Percentiles rank a stretch among this genome's conserved stretches.
Conservation (phyloP, 2,888 invertebrate genomes). For the Schrankia costaestrigalis region DNA sequence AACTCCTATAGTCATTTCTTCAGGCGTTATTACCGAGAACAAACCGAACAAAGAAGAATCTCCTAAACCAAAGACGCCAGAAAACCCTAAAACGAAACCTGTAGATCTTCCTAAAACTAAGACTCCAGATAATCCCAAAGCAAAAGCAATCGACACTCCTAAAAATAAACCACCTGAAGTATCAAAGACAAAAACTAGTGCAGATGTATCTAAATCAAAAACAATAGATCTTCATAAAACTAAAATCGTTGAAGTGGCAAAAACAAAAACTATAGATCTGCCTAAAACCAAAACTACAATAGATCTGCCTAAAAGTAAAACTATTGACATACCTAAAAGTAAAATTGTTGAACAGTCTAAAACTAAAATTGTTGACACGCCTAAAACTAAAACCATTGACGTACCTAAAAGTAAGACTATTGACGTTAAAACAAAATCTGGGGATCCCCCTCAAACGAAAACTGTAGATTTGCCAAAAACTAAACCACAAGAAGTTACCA, state of each 20-base stretch:
- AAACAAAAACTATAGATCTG: no score
- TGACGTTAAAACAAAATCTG: slow-evolving; percentile 1
- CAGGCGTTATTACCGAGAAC: background rate
- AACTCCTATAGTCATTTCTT: slow-evolving; percentile 7
- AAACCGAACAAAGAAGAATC: slow-evolving; percentile 18
- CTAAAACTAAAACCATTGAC: background rate
- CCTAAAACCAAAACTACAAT: slow-evolving; percentile 16
- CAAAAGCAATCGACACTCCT: slow-evolving; percentile 3
- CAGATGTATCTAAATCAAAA: no score
- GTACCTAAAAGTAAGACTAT: slow-evolving; percentile 1
- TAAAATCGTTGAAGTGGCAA: no score
- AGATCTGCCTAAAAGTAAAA: slow-evolving; percentile 28
- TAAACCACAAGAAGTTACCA: slow-evolving; percentile 15
- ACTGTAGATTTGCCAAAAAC: slow-evolving; percentile 9
- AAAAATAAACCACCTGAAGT: slow-evolving; percentile 10
- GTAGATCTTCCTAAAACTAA: slow-evolving; percentile 3
- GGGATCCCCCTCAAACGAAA: slow-evolving; percentile 13
- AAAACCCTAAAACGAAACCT: slow-evolving; percentile 8
- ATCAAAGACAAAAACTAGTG: slow-evolving; percentile 9
- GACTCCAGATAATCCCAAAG: background rate
- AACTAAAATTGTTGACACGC: background rate
- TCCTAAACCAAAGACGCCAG: slow-evolving; percentile 3
- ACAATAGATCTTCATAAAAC: no score
- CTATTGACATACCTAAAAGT: background rate
- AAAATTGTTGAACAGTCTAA: background rate